Evolutionary conservation across 2,797 vertebrate species (phyloP).

Genomic region (Psittacula derbiana): DNA sequence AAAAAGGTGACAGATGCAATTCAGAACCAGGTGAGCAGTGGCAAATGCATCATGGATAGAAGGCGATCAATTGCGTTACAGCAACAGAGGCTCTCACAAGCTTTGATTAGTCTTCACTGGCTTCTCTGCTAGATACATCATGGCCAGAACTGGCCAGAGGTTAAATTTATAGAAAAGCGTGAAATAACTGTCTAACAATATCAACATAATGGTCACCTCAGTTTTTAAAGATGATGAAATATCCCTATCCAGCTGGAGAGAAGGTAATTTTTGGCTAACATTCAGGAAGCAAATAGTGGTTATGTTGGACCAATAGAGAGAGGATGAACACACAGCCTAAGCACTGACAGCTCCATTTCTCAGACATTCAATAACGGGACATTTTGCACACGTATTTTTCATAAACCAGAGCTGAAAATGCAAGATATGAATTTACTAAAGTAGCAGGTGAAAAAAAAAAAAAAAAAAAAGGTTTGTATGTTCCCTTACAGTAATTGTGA

Average conservation of each 20-base stretch:
- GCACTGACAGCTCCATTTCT: neutral
- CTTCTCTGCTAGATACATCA: neutral
- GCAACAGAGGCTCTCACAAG: neutral
- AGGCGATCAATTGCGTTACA: neutral
- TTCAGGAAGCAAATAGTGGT: conserved; percentile 28
- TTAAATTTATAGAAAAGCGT: neutral
- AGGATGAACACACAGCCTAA: neutral
- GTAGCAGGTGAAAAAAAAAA: neutral
- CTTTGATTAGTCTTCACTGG: neutral
- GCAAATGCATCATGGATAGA: neutral
- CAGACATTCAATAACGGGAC: neutral
- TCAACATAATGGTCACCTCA: conserved; percentile 44
- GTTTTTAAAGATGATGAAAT: conserved; percentile 52
- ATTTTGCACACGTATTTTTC: neutral
- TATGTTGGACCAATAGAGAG: neutral
- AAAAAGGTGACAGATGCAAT: neutral
- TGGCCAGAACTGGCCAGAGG: neutral
- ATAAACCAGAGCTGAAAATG: neutral
- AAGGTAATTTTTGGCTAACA: neutral
- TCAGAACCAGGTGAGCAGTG: neutral
- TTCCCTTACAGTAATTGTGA: neutral
- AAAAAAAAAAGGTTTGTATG: neutral
- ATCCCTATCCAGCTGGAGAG: conserved; percentile 19
- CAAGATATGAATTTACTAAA: neutral
- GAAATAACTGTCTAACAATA: conserved; percentile 48